Conservation (phyloP, 2,113 vertebrate species). For the Pan paniscus region DNA sequence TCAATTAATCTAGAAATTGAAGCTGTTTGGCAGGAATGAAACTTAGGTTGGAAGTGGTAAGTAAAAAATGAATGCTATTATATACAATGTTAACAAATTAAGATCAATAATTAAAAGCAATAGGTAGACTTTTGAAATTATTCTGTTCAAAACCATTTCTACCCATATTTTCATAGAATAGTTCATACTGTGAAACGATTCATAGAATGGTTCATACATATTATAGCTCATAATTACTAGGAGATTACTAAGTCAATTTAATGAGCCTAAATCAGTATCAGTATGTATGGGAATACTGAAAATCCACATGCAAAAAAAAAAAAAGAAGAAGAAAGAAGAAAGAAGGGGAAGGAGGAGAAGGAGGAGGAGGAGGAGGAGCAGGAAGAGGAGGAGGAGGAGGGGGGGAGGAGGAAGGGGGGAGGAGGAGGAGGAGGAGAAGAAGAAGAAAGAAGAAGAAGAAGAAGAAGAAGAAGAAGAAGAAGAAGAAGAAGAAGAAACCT, state of each 20-base stretch:
- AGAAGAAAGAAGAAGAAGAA: no score
- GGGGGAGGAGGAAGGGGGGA: fast-evolving
- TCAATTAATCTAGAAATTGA: background rate
- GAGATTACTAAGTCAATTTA: background rate
- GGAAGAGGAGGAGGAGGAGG: no score
- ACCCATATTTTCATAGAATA: background rate
- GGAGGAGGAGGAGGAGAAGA: no score
- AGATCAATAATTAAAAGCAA: background rate
- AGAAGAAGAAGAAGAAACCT: background rate
- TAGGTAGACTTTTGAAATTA: background rate
- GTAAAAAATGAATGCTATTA: background rate
- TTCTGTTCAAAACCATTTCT: background rate
- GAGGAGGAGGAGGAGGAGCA: fast-evolving
- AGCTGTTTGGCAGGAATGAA: background rate
- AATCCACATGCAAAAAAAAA: background rate
- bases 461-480: no score
- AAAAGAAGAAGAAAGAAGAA: background rate
- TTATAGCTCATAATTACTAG: background rate
- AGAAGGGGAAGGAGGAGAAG: no score
- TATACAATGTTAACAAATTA: background rate
- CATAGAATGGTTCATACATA: background rate
- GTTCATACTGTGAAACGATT: background rate
- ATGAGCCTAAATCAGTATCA: background rate
- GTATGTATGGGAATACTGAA: background rate
- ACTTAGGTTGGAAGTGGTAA: background rate